phyloP scores from a whole-genome alignment of 1,140 invertebrate genomes.

The Drosophila serrata region DNA sequence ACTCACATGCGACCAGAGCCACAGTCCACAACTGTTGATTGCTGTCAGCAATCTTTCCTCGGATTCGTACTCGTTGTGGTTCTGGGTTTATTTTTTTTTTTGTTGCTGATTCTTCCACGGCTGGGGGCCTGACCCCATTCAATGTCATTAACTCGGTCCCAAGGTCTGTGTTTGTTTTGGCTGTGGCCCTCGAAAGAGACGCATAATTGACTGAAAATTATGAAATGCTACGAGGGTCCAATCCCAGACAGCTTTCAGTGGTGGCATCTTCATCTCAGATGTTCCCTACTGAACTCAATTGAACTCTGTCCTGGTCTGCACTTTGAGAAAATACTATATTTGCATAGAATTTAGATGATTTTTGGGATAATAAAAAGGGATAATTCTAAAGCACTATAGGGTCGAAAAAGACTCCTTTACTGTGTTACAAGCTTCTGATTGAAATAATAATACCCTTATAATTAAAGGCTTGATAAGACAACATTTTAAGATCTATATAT shows the following conservation, averaged over 20 bases:
- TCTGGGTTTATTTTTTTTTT: conserved; percentile 24
- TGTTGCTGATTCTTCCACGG: conserved; percentile 32
- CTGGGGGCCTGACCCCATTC: conserved; percentile 70
- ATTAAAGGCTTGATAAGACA: too few relatives aligned
- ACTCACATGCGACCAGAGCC: conserved; percentile 47
- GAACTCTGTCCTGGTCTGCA: conserved; percentile 49
- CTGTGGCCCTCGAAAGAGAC: conserved; percentile 32
- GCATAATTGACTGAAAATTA: conserved; percentile 78
- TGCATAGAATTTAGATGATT: too few relatives aligned
- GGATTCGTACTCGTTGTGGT: conserved; percentile 31
- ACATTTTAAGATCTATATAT: too few relatives aligned
- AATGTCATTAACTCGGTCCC: conserved; percentile 78
- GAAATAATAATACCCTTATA: too few relatives aligned
- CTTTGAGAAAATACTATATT: background rate
- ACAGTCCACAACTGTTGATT: conserved; percentile 61
- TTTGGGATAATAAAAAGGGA: too few relatives aligned
- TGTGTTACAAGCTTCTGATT: too few relatives aligned
- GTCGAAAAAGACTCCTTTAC: too few relatives aligned
- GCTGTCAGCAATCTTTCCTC: conserved; percentile 75
- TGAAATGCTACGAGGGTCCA: conserved; percentile 65
- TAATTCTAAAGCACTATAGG: too few relatives aligned
- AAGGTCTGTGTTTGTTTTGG: conserved; percentile 78
- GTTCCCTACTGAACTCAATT: conserved; percentile 52
- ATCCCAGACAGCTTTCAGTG: conserved; percentile 1
- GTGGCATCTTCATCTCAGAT: conserved; percentile 38